Evolutionary conservation across 1,140 invertebrate genomes (phyloP).

Genomic region (Drosophila melanica): DNA sequence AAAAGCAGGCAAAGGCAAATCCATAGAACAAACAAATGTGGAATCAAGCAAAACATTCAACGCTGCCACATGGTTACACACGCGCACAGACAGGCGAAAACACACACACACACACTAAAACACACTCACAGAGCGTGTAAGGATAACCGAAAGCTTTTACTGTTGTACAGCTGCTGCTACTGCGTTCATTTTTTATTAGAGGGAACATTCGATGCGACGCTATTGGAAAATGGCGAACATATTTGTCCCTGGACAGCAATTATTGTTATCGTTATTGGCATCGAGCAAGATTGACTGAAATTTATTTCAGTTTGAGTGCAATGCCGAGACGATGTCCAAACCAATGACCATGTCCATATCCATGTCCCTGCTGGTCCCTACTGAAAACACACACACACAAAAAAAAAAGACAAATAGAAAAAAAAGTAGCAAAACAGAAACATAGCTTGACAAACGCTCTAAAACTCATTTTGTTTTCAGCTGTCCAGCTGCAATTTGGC

Average conservation of each 20-base stretch:
- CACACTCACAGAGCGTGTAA: conserved; percentile 15
- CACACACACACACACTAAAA: conserved; percentile 14
- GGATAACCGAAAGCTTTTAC: conserved; percentile 61
- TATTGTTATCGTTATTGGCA: conserved; percentile 84
- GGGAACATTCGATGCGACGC: conserved; percentile 73
- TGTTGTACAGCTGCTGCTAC: conserved; percentile 71
- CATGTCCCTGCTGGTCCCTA: conserved; percentile 28
- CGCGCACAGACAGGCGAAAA: conserved; percentile 5
- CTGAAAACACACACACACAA: conserved; percentile 1
- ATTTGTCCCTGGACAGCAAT: conserved; percentile 83
- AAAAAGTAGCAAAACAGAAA: conserved; percentile 22
- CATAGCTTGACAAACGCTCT: conserved; percentile 18
- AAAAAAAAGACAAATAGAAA: not conserved
- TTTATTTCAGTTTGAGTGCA: conserved; percentile 75
- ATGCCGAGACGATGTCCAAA: conserved; percentile 30
- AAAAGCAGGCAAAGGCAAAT: conserved; percentile 74
- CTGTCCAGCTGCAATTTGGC: conserved; percentile 33
- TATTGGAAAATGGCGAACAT: conserved; percentile 82
- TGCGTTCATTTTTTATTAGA: conserved; percentile 82
- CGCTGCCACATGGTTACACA: not conserved
- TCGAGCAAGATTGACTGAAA: conserved; percentile 76
- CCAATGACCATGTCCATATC: conserved; percentile 25
- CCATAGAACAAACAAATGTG: conserved; percentile 81
- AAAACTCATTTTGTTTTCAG: conserved; percentile 45
- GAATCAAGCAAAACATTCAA: conserved; percentile 78